Percentiles rank a stretch among this genome's conserved stretches.
These are phyloP conservation scores for Ips typographus DNA, from an alignment of 1,140 invertebrate species.

Conservation along the genomic window DNA sequence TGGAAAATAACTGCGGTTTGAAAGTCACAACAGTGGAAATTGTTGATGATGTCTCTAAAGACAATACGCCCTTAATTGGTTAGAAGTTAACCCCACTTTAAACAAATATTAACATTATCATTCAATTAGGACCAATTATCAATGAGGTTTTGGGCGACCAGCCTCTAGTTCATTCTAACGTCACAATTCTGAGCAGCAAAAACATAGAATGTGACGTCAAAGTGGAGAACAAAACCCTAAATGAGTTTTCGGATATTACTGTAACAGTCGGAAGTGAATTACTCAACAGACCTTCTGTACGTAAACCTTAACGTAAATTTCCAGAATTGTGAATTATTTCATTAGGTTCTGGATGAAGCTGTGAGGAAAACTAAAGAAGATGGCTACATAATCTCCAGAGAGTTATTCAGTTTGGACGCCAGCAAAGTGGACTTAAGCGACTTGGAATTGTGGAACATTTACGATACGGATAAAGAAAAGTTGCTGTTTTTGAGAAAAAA, in stretches of 20 bases:
- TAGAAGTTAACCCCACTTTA: background rate
- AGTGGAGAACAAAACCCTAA: conserved; percentile 63
- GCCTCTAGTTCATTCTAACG: conserved; percentile 63
- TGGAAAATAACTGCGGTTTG: conserved; percentile 72
- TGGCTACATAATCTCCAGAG: conserved; percentile 57
- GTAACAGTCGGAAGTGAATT: conserved; percentile 58
- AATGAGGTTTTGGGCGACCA: conserved; percentile 59
- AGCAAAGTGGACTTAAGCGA: conserved; percentile 28
- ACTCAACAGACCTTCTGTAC: conserved; percentile 40
- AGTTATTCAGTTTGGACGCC: conserved; percentile 47
- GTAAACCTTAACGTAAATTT: conserved; percentile 7
- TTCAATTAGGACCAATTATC: conserved; percentile 56
- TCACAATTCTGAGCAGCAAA: conserved; percentile 55
- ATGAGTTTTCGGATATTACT: conserved; percentile 58
- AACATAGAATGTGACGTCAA: conserved; percentile 58
- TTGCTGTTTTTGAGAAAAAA: conserved; percentile 50
- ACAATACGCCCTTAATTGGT: background rate
- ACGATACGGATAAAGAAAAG: conserved; percentile 53
- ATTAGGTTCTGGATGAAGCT: conserved; percentile 52
- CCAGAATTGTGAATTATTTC: background rate
- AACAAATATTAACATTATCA: background rate
- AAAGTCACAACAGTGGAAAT: conserved; percentile 76
- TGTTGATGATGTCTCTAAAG: conserved; percentile 24
- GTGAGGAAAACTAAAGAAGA: conserved; percentile 51
- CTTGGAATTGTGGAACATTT: conserved; percentile 52